Evolutionary conservation across 2,113 vertebrate species (phyloP), one percentile per base, ranked within the genome.

Genomic region (Budorcas taxicolor): DNA sequence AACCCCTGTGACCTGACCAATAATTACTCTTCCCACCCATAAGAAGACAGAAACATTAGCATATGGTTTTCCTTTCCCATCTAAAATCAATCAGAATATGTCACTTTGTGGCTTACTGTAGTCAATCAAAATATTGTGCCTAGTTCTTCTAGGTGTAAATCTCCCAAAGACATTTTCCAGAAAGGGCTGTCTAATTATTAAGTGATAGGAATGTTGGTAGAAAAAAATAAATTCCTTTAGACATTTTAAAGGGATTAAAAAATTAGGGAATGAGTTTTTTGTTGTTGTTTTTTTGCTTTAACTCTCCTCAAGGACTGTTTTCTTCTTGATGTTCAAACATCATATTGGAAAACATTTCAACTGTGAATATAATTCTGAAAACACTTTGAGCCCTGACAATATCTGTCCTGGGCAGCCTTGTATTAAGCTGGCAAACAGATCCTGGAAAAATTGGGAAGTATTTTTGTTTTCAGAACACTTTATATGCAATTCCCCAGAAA

Each of bases 401-500:
- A 83, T 97, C 94, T 98, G 94, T 98, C 95, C 80, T 90, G 91
- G 53, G 97, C 76, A 95, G 74, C 57, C 57, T 96, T 4, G 1
- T 88, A 96, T 97, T 94, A 96, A 96, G 91, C 91, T 93, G 78
- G 91, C 96, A 88, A 93, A 97, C 57, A 86, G 91, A 97, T 93
- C 82, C 52, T 95, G 52, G 90, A 89, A 96, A 98, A 96, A 94
- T 85, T 50, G 17, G 95, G 82, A 97, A 96, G 74, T 96, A 76
- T 93, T 96, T 97, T 94, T 97, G 92, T 96, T 97, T 96, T 96
- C 95, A 90, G 84, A 98, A 92, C 33, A 43, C 58, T 97, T 98
- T 92, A 76, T 97, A 96, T 96, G 87, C 87, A 97, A 96, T 97
- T 97, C 98, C 98, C 97, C 55, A 96, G 97, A 81, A 97, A 94